A percentile compares a stretch with the other conserved stretches of the same genome.
Evolutionary conservation across 2,888 invertebrate genomes (phyloP).

Genomic region (Thera britannica): DNA sequence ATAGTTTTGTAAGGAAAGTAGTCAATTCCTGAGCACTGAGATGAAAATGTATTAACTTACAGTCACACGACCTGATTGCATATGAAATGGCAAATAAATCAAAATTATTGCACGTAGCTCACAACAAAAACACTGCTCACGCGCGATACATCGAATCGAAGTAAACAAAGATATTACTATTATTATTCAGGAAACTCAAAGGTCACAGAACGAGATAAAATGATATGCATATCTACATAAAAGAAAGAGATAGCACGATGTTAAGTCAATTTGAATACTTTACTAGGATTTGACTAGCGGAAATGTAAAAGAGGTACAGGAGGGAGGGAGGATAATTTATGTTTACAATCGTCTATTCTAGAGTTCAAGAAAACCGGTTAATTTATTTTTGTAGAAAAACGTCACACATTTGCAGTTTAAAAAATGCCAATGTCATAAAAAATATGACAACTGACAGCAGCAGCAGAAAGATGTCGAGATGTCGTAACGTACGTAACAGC

Average conservation of each 20-base stretch:
- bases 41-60: constrained; percentile 24
- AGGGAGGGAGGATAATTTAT: constrained; percentile 9
- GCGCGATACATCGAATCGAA: constrained; percentile 56
- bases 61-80: constrained; percentile 19
- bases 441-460: neutral
- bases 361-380: constrained; percentile 25
- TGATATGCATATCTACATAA: constrained; percentile 20
- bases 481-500: constrained; percentile 57
- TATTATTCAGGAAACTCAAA: constrained; percentile 80
- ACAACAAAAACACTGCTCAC: constrained; percentile 80
- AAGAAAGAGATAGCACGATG: constrained; percentile 52
- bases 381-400: neutral
- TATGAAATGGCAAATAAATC: constrained; percentile 35
- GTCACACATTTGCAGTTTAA: neutral
- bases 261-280: constrained; percentile 7
- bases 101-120: constrained; percentile 61
- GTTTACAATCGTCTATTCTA: neutral
- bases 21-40: constrained; percentile 13
- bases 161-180: constrained; percentile 83
- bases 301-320: constrained; percentile 45
- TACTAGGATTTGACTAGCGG: constrained; percentile 44
- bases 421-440: neutral
- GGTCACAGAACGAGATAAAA: constrained; percentile 68
- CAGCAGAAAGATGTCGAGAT: neutral
- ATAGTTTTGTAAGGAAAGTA: constrained; percentile 4